These are phyloP conservation scores for Gavia stellata DNA, from an alignment of 2,113 vertebrate genomes.

Conservation along the genomic window DNA sequence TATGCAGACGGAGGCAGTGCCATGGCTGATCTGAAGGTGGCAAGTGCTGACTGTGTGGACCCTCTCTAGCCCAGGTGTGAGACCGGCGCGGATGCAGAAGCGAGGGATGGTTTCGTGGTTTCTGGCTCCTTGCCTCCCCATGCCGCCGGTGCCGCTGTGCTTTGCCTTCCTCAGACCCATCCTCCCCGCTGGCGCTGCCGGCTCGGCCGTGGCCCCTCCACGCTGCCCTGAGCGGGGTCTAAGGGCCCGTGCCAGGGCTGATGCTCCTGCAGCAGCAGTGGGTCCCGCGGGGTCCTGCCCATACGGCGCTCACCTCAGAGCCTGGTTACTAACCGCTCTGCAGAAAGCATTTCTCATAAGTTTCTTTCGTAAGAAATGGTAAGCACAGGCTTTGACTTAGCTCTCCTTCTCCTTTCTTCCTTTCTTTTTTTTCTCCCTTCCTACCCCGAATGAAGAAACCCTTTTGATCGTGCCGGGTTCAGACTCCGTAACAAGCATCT, in stretches of 20 bases:
- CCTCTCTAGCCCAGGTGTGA: background rate
- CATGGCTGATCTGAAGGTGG: rapidly evolving
- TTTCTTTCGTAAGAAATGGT: background rate
- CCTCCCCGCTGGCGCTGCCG: background rate
- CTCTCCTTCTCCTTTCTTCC: background rate
- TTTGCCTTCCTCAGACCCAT: background rate
- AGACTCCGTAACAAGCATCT: background rate
- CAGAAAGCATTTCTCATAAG: background rate
- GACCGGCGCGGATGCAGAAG: rapidly evolving
- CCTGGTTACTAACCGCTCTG: background rate
- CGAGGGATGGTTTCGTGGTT: background rate
- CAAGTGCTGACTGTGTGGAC: background rate
- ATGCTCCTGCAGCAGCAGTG: background rate
- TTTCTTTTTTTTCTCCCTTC: background rate
- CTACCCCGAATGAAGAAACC: background rate
- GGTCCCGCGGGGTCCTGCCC: background rate
- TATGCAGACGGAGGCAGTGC: background rate
- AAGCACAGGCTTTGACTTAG: constrained; percentile 17
- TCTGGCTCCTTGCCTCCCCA: rapidly evolving
- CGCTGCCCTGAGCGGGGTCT: background rate
- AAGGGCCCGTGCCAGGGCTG: background rate
- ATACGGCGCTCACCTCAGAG: rapidly evolving
- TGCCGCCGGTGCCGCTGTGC: rapidly evolving
- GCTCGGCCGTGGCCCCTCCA: rapidly evolving
- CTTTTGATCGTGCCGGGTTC: constrained; percentile 30